Evolutionary conservation across 2,888 invertebrate genomes (phyloP).

Genomic region (Watsonalla cultraria): DNA sequence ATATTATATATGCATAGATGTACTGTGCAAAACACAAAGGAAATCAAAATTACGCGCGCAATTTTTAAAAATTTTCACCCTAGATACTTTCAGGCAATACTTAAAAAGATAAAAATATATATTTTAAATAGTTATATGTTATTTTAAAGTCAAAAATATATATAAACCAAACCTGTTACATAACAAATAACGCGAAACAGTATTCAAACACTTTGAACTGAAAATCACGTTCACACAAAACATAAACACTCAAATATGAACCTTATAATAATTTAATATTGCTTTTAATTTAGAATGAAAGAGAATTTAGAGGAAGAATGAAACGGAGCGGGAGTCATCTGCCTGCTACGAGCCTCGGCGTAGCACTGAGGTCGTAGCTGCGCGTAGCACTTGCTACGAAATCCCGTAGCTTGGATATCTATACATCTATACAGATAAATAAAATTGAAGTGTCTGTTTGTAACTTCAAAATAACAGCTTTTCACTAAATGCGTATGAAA

Average conservation of each 20-base stretch:
- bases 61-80: background rate
- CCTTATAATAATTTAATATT: slow-evolving; percentile 8
- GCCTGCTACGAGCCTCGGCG: slow-evolving; percentile 13
- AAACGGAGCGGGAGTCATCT: slow-evolving; percentile 24
- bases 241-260: slow-evolving; percentile 7
- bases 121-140: background rate
- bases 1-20: too few species aligned
- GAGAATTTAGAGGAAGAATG: slow-evolving; percentile 27
- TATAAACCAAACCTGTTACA: slow-evolving; percentile 30
- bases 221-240: slow-evolving; percentile 10
- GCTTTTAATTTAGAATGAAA: slow-evolving; percentile 23
- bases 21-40: too few species aligned
- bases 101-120: background rate
- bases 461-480: too few species aligned
- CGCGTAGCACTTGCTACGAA: slow-evolving; percentile 34
- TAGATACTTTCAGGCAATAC: background rate
- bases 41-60: background rate
- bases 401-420: slow-evolving; percentile 21
- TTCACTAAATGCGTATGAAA: too few species aligned
- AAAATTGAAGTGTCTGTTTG: too few species aligned
- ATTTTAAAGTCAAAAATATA: slow-evolving; percentile 1
- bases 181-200: slow-evolving; percentile 20
- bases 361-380: slow-evolving; percentile 35
- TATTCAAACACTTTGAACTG: slow-evolving; percentile 7
- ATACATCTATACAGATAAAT: too few species aligned